Evolutionary conservation across 2,797 vertebrate species (phyloP).

Genomic region (Schizopygopsis pylzovi): DNA sequence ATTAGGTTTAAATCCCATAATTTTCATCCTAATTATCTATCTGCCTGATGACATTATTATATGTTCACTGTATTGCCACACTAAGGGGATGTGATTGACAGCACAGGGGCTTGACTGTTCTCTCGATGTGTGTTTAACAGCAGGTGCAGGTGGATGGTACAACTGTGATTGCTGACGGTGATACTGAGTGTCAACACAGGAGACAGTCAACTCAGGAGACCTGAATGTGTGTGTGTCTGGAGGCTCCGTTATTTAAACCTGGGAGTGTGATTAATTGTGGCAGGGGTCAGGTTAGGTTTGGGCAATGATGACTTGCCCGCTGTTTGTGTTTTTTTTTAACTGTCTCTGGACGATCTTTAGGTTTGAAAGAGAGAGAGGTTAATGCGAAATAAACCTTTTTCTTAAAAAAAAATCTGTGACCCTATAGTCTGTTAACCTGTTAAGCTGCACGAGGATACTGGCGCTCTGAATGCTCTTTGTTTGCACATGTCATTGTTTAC

Average conservation of each 20-base stretch:
- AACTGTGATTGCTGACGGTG: slow-evolving; percentile 51
- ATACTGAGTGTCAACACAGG: slow-evolving; percentile 43
- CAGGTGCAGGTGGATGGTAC: slow-evolving; percentile 48
- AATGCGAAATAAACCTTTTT: not conserved
- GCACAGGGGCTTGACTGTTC: not conserved
- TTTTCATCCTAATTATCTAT: slow-evolving; percentile 8
- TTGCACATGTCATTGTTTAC: no score
- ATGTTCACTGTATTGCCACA: not conserved
- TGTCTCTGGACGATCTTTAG: not conserved
- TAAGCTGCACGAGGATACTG: no score
- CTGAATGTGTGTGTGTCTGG: slow-evolving; percentile 20
- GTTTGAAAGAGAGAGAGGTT: slow-evolving; percentile 13
- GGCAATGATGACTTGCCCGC: slow-evolving; percentile 15
- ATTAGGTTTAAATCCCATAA: slow-evolving; percentile 10
- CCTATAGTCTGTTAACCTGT: not conserved
- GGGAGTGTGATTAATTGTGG: slow-evolving; percentile 49
- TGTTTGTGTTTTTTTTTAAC: slow-evolving; percentile 49
- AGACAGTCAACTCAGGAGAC: slow-evolving; percentile 12
- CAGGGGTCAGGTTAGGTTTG: slow-evolving; percentile 11
- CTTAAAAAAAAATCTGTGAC: not conserved
- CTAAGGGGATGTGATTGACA: slow-evolving; percentile 32
- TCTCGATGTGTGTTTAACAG: slow-evolving; percentile 32
- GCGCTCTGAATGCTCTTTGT: no score
- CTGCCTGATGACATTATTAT: not conserved
- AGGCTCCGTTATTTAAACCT: slow-evolving; percentile 32